Evolutionary conservation across 2,113 vertebrate species (phyloP).

Genomic region (Hydropotes inermis): DNA sequence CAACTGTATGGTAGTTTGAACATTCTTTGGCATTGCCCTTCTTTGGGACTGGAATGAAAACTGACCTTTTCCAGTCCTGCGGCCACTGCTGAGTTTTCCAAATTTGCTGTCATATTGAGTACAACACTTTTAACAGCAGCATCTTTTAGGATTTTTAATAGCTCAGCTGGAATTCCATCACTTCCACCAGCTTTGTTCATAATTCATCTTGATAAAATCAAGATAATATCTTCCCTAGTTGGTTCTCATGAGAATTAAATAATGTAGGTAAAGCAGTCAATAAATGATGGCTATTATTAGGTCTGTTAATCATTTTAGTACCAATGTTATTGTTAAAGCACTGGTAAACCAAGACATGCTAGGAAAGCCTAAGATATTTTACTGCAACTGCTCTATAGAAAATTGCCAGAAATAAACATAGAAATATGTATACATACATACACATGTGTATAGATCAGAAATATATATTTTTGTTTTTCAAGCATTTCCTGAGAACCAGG

Average conservation of each 20-base stretch:
- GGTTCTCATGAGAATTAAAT: not conserved
- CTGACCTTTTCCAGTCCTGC: not conserved
- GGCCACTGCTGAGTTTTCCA: not conserved
- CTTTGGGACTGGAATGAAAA: not conserved
- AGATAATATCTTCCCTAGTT: not conserved
- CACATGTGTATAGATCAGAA: not conserved
- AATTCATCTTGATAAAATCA: not conserved
- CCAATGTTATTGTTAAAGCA: not conserved
- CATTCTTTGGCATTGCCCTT: not conserved
- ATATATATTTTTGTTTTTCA: not conserved
- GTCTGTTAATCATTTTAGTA: not conserved
- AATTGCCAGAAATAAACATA: not conserved
- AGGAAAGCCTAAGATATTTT: not conserved
- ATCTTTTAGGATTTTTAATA: not conserved
- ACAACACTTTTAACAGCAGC: not conserved
- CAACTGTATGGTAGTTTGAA: not conserved
- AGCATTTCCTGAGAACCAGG: not conserved
- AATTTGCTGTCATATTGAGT: not conserved
- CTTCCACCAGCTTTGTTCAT: not conserved
- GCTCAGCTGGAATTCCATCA: not conserved
- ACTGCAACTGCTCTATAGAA: not conserved
- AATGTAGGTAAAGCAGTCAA: not conserved
- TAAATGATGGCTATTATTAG: not conserved
- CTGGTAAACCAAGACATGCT: not conserved
- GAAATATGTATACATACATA: not conserved